Conservation (phyloP, 2,113 vertebrate species). For the human region DNA sequence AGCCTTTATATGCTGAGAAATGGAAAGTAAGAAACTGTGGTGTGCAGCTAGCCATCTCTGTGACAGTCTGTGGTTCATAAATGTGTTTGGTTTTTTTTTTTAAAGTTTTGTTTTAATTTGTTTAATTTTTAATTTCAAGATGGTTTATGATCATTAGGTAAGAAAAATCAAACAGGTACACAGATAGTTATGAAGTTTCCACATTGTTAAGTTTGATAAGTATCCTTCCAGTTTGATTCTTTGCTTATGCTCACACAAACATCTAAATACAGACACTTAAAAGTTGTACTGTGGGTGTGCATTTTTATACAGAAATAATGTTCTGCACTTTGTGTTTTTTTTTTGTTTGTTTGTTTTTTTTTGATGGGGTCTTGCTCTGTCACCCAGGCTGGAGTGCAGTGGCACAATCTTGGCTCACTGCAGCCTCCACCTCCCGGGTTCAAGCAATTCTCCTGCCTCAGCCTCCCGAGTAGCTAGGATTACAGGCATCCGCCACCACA, state of each 20-base stretch:
- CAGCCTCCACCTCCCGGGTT: too few species aligned
- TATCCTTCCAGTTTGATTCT: background rate
- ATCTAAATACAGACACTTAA: background rate
- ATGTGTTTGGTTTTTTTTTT: conserved; percentile 18
- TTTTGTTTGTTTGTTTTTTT: too few species aligned
- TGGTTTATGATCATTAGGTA: background rate
- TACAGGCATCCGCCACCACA: too few species aligned
- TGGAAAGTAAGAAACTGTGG: background rate
- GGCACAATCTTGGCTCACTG: too few species aligned
- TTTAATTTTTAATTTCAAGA: background rate
- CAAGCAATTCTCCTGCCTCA: too few species aligned
- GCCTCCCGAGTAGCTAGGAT: too few species aligned
- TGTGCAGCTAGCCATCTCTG: background rate
- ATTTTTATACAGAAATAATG: conserved; percentile 39
- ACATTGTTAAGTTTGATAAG: background rate
- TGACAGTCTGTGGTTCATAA: background rate
- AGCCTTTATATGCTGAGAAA: background rate
- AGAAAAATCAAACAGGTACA: background rate
- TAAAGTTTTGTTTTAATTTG: background rate
- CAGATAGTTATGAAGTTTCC: background rate
- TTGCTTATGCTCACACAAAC: background rate
- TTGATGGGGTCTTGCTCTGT: too few species aligned
- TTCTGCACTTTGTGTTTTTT: background rate
- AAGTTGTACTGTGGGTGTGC: background rate
- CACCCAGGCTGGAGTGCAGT: too few species aligned